phyloP scores from a whole-genome alignment of 2,113 vertebrate species.

The Blennius ocellaris region DNA sequence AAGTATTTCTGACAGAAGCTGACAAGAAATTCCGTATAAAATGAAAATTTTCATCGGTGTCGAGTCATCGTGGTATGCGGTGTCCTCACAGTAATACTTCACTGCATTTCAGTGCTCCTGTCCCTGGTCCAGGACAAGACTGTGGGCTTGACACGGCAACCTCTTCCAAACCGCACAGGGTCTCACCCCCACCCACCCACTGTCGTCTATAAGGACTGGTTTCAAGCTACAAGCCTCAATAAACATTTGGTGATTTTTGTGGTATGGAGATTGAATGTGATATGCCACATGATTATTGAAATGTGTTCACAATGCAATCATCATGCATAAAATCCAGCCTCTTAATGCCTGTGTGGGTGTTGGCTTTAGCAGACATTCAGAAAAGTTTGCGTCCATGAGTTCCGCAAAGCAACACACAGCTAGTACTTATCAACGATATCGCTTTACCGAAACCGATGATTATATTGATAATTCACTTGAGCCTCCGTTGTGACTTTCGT shows the following conservation, averaged over 20 bases:
- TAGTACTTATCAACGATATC: no score
- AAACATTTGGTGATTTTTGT: constrained; percentile 74
- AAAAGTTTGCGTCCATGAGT: neutral
- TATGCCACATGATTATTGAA: constrained; percentile 58
- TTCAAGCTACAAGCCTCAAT: constrained; percentile 69
- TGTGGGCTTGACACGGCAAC: constrained; percentile 37
- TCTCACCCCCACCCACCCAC: constrained; percentile 38
- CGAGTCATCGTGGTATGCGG: constrained; percentile 29
- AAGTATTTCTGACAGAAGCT: neutral
- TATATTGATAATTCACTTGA: no score
- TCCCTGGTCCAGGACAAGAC: constrained; percentile 44
- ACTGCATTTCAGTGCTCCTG: constrained; percentile 34
- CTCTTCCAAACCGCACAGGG: constrained; percentile 53
- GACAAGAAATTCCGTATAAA: constrained; percentile 26
- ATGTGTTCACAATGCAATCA: constrained; percentile 34
- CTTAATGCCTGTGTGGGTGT: constrained; percentile 28
- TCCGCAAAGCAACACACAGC: neutral
- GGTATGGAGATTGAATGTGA: constrained; percentile 62
- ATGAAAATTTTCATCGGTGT: constrained; percentile 45
- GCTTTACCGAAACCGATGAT: no score
- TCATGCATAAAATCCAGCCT: constrained; percentile 27
- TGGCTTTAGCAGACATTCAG: neutral
- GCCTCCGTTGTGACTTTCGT: no score
- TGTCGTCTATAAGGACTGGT: constrained; percentile 55
- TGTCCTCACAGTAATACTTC: constrained; percentile 24